Evolutionary conservation across 2,888 invertebrate genomes (phyloP), one percentile per base, ranked within the genome.

Genomic region (Tyria jacobaeae): DNA sequence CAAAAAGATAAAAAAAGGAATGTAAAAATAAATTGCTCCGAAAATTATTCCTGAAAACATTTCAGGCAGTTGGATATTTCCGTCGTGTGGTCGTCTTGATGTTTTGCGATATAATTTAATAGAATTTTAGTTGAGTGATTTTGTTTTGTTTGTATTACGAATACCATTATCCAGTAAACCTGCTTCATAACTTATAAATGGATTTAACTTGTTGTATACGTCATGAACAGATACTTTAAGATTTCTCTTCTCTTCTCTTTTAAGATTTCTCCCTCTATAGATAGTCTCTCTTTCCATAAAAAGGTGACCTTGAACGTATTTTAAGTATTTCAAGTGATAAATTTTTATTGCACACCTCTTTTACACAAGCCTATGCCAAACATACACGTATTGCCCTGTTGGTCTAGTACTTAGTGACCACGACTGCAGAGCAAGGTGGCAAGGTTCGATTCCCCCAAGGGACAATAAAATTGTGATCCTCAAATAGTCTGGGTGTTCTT

Each of bases 1-100:
- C 68, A 68, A 68, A 73, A 72, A 79, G 66, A 75, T 73, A 75
- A 73, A 73, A n/a, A 70, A 71, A 58, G 54, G 55, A 68, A 68
- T 70, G 50, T 68, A 56, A 71, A 77, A 71, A 77, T 53, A 63
- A 69, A 73, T 76, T 62, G 66, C 69, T 66, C 25, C 57, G 68
- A 76, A 64, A 65, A 73, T 73, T 60, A 71, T 73, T 70, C 47
- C 47, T 56, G 54, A 44, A 60, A 68, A 63, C 39, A 53, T 66
- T 63, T 60, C 35, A 49, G 53, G 14, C 52, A 56, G 57, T 66
- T 66, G 47, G 47, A 59, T 61, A 55, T 66, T 66, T 66, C 55
- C 55, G 64, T 73, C 51, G 64, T 74, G 71, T 66, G 62, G 64
- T 62, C 62, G 41, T 53, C 50, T 62, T 59, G 54, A 65, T 57